Percentiles rank a stretch among this genome's conserved stretches.
phyloP scores from a whole-genome alignment of 2,797 vertebrate genomes.

The Streptopelia turtur region DNA sequence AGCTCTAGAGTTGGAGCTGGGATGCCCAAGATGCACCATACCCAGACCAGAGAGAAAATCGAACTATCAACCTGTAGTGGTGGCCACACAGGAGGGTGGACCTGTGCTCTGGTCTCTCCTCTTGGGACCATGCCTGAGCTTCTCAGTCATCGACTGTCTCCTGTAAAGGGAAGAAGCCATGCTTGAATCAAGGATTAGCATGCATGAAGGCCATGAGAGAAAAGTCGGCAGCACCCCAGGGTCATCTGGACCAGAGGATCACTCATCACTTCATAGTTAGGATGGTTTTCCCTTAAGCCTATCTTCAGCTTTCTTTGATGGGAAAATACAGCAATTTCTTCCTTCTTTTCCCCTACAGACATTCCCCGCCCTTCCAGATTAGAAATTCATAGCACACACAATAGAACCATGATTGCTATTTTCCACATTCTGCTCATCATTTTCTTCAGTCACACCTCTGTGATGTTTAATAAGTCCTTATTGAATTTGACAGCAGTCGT shows the following conservation, averaged over 20 bases:
- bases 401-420: neutral
- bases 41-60: neutral
- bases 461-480: neutral
- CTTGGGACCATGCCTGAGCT: neutral
- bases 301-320: neutral
- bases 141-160: neutral
- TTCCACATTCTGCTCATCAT: neutral
- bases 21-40: no score
- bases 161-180: neutral
- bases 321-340: neutral
- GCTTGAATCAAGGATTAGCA: neutral
- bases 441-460: constrained; percentile 39
- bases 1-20: neutral
- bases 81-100: neutral
- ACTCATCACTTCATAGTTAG: neutral
- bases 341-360: neutral
- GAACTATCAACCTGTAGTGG: neutral
- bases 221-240: neutral
- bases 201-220: neutral
- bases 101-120: neutral
- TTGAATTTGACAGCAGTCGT: constrained; percentile 27
- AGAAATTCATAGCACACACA: neutral
- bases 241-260: neutral
- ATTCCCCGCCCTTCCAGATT: neutral
- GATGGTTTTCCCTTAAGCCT: neutral